Base-by-base conservation (phyloP, 1,140 invertebrate genomes). In the Belonocnema kinseyi region DNA sequence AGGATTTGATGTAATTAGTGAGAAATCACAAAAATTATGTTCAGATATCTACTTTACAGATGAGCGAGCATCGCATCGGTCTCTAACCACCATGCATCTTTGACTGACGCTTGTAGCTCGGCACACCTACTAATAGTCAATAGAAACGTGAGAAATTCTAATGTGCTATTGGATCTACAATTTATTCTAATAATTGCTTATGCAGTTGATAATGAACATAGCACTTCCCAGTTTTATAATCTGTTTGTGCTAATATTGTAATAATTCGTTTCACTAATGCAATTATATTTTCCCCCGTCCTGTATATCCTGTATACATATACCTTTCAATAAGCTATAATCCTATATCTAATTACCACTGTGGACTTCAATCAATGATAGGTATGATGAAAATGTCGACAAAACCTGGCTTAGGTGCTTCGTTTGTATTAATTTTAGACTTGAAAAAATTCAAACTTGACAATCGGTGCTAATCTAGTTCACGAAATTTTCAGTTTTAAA, bases 141-240 rank as follows among this genome's bases (percentile, higher is more conserved):
- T 66, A 66, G 58, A 66, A 66, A 66, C 26, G 58, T 66, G 58
- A 66, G 61, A 66, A 66, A 66, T 66, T 16, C 26, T 66, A 66
- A 66, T 66, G 46, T 66, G 26, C n/a, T 40, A 66, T 46, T 66
- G 26, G 40, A 66, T 66, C 61, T 66, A 16, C 26, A 66, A 66
- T 66, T 66, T 46, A 66, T 33, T 66, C 21, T 66, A 40, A 21
- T 21, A 66, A 66, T 66, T 40, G 61, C 61, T 40, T 13, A 26
- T 66, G 12, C 26, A 2, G 40, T 66, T 66, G 14, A 26, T 33
- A 21, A 11, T 16, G 26, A 6, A n/a, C 26, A n/a, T 40, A 66
- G 61, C 40, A 66, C 40, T 66, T 66, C 61, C 61, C 61, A 40
- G 61, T 5, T 6, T 66, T 40, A 66, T 40, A 21, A 66, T 61